Conservation (phyloP, 2,797 vertebrate species). For the Coregonus sp. region DNA sequence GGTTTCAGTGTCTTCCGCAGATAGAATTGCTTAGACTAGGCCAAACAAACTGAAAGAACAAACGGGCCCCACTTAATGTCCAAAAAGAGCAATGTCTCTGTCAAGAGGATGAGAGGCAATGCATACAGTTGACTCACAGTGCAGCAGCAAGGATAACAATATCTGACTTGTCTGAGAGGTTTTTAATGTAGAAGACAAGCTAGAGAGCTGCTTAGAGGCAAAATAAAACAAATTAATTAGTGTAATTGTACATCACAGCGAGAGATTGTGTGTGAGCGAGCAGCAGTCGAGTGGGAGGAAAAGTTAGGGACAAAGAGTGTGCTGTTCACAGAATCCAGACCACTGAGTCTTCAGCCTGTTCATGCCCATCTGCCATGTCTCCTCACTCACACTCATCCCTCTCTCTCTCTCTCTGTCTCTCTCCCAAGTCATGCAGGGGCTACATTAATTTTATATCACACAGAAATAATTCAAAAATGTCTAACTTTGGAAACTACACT, state of each 20-base stretch:
- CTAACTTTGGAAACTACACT: neutral
- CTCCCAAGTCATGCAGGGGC: neutral
- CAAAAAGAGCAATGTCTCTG: neutral
- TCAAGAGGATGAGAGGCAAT: neutral
- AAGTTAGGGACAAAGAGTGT: slow-evolving; percentile 17
- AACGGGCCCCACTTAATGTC: neutral
- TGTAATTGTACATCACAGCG: neutral
- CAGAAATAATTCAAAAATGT: no score
- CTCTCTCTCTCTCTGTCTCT: neutral
- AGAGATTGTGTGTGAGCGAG: neutral
- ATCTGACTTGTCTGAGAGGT: neutral
- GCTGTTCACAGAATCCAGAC: slow-evolving; percentile 10
- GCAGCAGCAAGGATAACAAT: neutral
- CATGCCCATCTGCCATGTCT: slow-evolving; percentile 20
- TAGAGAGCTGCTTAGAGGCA: neutral
- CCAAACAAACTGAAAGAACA: neutral
- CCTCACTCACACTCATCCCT: neutral
- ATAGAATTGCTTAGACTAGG: neutral
- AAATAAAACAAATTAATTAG: neutral
- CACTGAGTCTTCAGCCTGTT: slow-evolving; percentile 17
- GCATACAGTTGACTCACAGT: neutral
- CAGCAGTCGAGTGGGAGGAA: slow-evolving; percentile 14
- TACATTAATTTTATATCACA: neutral
- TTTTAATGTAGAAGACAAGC: neutral
- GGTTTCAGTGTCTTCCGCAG: neutral